Percentiles rank a stretch among this genome's conserved stretches.
Evolutionary conservation across 1,140 invertebrate genomes (phyloP).

Genomic region (Drosophila busckii): DNA sequence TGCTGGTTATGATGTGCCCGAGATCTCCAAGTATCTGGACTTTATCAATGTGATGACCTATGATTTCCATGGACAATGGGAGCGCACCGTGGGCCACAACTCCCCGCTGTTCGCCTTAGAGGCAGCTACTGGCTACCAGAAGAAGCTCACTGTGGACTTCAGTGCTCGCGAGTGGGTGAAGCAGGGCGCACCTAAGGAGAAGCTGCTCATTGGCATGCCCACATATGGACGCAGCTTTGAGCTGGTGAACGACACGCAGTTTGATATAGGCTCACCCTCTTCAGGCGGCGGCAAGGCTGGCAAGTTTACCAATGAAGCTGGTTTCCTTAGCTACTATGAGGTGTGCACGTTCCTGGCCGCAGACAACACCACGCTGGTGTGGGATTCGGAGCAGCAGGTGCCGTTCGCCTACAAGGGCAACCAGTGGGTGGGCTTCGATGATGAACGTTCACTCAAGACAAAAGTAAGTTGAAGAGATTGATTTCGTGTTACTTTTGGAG

Average conservation of each 20-base stretch:
- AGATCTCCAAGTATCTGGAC: slow-evolving; percentile 95
- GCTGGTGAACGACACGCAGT: slow-evolving; percentile 91
- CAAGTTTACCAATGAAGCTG: slow-evolving; percentile 92
- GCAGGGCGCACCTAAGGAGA: slow-evolving; percentile 96
- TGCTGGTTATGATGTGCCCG: slow-evolving; percentile 95
- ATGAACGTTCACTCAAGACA: slow-evolving; percentile 93
- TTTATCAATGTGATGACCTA: slow-evolving; percentile 98
- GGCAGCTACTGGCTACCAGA: slow-evolving; percentile 92
- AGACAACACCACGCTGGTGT: slow-evolving; percentile 95
- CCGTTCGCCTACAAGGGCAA: slow-evolving; percentile 94
- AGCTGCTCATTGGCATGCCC: slow-evolving; percentile 96
- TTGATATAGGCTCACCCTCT: slow-evolving; percentile 95
- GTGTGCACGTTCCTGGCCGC: slow-evolving; percentile 95
- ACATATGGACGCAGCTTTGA: slow-evolving; percentile 97
- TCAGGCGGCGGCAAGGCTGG: slow-evolving; percentile 90
- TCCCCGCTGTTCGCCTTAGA: slow-evolving; percentile 93
- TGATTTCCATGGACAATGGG: slow-evolving; percentile 96
- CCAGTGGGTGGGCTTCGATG: slow-evolving; percentile 98
- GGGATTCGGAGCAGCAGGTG: slow-evolving; percentile 97
- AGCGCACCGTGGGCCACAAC: slow-evolving; percentile 94
- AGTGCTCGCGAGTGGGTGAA: slow-evolving; percentile 95
- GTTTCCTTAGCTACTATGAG: slow-evolving; percentile 97
- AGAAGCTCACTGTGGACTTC: slow-evolving; percentile 94
- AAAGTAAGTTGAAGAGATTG: slow-evolving; percentile 84
- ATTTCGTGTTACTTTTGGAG: not conserved